Evolutionary conservation across 2,113 vertebrate genomes (phyloP).

Genomic region (Phylloscopus whistleri): DNA sequence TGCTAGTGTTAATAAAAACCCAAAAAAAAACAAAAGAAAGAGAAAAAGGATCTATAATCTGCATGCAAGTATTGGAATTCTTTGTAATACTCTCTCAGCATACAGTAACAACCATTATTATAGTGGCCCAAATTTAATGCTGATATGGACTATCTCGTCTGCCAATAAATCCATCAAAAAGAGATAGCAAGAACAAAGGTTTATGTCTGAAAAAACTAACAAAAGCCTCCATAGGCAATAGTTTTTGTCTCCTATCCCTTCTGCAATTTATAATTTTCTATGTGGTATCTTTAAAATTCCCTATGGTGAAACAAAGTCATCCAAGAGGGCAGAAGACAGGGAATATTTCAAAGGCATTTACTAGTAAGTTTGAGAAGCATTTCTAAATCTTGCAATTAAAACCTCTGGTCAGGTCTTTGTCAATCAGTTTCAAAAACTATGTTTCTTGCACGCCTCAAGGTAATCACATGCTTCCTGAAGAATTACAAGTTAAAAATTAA

Average conservation of each 20-base stretch:
- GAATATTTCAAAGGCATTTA: neutral
- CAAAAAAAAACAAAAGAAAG: neutral
- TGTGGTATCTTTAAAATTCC: neutral
- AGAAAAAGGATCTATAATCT: neutral
- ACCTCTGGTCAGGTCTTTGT: neutral
- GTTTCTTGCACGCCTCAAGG: neutral
- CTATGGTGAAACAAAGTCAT: neutral
- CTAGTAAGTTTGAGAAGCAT: neutral
- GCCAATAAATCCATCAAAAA: neutral
- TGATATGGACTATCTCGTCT: neutral
- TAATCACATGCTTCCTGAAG: neutral
- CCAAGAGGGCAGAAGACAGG: neutral
- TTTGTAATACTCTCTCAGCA: neutral
- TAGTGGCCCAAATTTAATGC: neutral
- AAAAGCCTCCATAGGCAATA: neutral
- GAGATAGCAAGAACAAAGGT: neutral
- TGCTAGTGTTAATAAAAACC: neutral
- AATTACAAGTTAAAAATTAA: constrained; percentile 8
- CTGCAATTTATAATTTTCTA: neutral
- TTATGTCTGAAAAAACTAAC: neutral
- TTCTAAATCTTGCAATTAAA: neutral
- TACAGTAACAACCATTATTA: neutral
- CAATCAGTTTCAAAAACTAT: neutral
- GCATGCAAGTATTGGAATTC: neutral
- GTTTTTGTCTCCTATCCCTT: neutral